A percentile compares a stretch with the other conserved stretches of the same genome.
These are phyloP conservation scores for Synanthedon andrenaeformis DNA, from an alignment of 2,888 invertebrate species.

Conservation along the genomic window DNA sequence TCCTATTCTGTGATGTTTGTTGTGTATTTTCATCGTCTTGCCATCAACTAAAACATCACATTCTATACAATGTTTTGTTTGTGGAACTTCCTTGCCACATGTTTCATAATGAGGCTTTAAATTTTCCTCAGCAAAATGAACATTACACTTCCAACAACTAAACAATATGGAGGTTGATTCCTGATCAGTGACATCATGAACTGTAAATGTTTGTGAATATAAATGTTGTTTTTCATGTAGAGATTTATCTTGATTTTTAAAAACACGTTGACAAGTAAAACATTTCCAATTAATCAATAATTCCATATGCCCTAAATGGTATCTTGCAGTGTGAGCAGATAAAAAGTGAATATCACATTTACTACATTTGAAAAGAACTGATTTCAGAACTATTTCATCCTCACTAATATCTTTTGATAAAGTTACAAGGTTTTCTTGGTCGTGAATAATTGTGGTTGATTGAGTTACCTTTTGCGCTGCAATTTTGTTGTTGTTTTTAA, in stretches of 20 bases:
- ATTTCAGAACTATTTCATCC: constrained; percentile 16
- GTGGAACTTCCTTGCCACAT: constrained; percentile 22
- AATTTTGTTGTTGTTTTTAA: neutral
- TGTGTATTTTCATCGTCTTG: constrained; percentile 9
- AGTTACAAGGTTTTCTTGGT: neutral
- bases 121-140: constrained; percentile 33
- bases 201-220: constrained; percentile 21
- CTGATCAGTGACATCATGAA: constrained; percentile 20
- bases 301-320: constrained; percentile 32
- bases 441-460: too few species aligned
- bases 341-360: constrained; percentile 44
- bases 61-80: constrained; percentile 29
- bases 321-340: constrained; percentile 23
- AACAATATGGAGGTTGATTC: constrained; percentile 23
- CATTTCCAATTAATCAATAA: constrained; percentile 40
- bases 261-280: constrained; percentile 25
- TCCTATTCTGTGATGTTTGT: constrained; percentile 3
- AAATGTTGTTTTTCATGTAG: constrained; percentile 38
- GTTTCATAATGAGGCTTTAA: constrained; percentile 24
- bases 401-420: neutral
- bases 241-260: constrained; percentile 32
- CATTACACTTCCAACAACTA: constrained; percentile 36
- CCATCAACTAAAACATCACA: constrained; percentile 39
- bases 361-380: constrained; percentile 35
- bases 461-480: too few species aligned